These are phyloP conservation scores for Grallaria varia DNA, from an alignment of 2,113 vertebrate species.

Conservation along the genomic window DNA sequence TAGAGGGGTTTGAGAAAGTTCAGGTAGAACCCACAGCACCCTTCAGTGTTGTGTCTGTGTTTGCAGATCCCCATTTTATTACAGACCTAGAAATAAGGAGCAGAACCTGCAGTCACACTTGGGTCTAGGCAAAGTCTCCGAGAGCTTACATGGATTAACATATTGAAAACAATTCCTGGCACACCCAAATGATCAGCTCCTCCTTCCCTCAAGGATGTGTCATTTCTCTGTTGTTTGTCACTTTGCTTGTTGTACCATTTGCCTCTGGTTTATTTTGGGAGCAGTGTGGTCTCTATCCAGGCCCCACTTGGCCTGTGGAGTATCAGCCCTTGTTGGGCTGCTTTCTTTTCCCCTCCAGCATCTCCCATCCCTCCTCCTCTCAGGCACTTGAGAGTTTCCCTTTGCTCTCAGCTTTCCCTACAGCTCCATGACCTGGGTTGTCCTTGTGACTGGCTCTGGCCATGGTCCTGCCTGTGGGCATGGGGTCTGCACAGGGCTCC, in stretches of 20 bases:
- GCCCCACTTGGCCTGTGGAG: background rate
- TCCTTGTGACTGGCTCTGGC: background rate
- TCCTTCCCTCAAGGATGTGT: background rate
- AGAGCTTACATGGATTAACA: background rate
- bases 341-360: background rate
- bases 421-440: background rate
- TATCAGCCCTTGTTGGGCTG: background rate
- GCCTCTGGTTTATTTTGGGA: background rate
- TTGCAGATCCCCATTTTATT: background rate
- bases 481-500: background rate
- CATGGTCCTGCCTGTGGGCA: background rate
- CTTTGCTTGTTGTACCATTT: background rate
- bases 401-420: rapidly evolving
- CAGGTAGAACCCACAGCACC: background rate
- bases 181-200: background rate
- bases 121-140: background rate
- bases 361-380: background rate
- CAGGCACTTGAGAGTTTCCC: background rate
- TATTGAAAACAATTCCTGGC: background rate
- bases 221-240: background rate
- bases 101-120: background rate
- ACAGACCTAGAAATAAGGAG: background rate
- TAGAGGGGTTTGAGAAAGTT: background rate
- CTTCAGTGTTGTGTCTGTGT: rapidly evolving
- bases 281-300: background rate